Evolutionary conservation across 2,888 invertebrate genomes (phyloP).

Genomic region (Gari tellinella): DNA sequence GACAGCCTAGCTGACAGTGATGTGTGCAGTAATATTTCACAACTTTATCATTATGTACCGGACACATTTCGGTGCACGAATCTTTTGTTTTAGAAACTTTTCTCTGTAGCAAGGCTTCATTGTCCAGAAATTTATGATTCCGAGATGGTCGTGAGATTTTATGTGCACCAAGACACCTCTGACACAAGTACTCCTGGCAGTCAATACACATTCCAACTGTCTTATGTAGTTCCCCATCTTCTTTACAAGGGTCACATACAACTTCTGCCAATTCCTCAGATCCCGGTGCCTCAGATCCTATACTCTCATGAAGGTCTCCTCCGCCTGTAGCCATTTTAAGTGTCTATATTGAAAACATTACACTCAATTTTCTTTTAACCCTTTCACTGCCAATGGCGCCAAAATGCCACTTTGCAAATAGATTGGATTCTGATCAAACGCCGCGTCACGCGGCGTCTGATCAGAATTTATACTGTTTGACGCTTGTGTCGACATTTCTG

Average conservation of each 20-base stretch:
- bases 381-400: too few relatives aligned
- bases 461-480: too few relatives aligned
- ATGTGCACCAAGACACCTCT: conserved; percentile 2
- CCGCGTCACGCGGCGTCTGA: too few relatives aligned
- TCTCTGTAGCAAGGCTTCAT: neutral
- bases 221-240: neutral
- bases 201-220: conserved; percentile 8
- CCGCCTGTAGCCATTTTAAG: too few relatives aligned
- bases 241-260: conserved; percentile 3
- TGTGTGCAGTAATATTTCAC: conserved; percentile 10
- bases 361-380: too few relatives aligned
- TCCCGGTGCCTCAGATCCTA: too few relatives aligned
- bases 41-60: neutral
- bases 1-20: conserved; percentile 10
- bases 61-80: conserved; percentile 2
- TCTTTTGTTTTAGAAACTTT: neutral
- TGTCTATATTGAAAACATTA: too few relatives aligned
- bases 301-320: too few relatives aligned
- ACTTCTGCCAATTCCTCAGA: neutral
- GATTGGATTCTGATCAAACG: too few relatives aligned
- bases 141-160: neutral
- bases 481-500: too few relatives aligned
- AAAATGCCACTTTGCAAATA: too few relatives aligned
- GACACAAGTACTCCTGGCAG: conserved; percentile 11
- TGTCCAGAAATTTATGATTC: conserved; percentile 3